Conservation (phyloP, 1,140 invertebrate genomes). For the Protaetia brevitarsis region DNA sequence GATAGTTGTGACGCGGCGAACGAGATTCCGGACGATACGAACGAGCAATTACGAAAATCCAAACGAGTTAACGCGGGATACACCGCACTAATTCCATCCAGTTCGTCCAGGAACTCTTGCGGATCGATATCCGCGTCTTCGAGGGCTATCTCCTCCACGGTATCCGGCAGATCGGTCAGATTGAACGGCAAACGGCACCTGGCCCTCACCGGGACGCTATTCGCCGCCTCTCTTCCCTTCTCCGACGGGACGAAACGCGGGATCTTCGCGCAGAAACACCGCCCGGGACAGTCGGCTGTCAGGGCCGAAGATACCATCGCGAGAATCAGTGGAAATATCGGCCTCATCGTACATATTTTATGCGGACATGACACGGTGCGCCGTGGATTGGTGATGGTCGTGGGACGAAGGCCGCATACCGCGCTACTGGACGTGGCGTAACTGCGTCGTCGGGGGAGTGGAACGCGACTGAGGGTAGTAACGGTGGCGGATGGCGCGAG, state of each 20-base stretch:
- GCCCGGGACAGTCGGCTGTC: slow-evolving; percentile 29
- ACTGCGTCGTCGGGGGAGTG: neutral
- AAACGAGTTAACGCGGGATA: neutral
- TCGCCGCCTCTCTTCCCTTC: neutral
- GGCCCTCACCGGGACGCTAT: too few species aligned
- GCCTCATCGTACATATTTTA: slow-evolving; percentile 25
- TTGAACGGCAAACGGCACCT: neutral
- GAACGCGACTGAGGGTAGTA: too few species aligned
- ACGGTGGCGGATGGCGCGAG: too few species aligned
- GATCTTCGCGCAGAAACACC: slow-evolving; percentile 33
- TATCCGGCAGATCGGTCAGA: neutral
- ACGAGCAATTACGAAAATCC: slow-evolving; percentile 4
- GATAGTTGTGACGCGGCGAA: neutral
- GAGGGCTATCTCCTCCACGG: neutral
- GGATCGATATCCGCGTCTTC: neutral
- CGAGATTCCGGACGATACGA: neutral
- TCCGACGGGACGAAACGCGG: slow-evolving; percentile 23
- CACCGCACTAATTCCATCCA: neutral
- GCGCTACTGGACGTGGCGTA: neutral
- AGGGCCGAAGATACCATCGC: slow-evolving; percentile 24
- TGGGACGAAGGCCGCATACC: neutral
- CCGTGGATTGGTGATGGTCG: neutral
- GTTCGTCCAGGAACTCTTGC: neutral
- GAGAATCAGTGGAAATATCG: slow-evolving; percentile 28
- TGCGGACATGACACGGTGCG: neutral